These are phyloP conservation scores for Idris sp. DNA, from an alignment of 1,140 invertebrate genomes.

Conservation along the genomic window DNA sequence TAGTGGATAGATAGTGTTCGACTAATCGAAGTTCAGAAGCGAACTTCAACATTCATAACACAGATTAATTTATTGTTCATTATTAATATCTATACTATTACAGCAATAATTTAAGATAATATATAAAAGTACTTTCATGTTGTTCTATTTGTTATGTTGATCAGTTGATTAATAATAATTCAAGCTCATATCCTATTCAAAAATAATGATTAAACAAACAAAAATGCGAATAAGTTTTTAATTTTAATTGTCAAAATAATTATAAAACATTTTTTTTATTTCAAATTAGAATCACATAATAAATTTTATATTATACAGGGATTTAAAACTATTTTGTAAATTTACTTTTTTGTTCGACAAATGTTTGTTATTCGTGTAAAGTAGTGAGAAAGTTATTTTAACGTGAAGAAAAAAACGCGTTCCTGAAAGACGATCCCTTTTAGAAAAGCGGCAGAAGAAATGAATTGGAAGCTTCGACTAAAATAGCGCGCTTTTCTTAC, in stretches of 20 bases:
- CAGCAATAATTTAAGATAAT: constrained; percentile 28
- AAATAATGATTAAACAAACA: constrained; percentile 10
- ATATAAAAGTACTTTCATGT: constrained; percentile 15
- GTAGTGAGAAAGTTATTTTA: constrained; percentile 50
- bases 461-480: constrained; percentile 34
- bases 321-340: too few species aligned
- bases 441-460: constrained; percentile 44
- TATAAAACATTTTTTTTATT: too few species aligned
- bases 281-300: too few species aligned
- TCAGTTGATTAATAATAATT: constrained; percentile 7
- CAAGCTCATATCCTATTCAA: background rate
- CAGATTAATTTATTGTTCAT: constrained; percentile 2
- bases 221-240: background rate
- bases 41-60: constrained; percentile 23
- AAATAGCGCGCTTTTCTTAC: constrained; percentile 49
- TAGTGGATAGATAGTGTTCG: constrained; percentile 25
- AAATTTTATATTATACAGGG: too few species aligned
- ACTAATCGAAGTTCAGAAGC: constrained; percentile 48
- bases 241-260: too few species aligned
- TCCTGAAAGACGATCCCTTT: constrained; percentile 26
- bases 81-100: constrained; percentile 9
- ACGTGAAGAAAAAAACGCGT: constrained; percentile 36
- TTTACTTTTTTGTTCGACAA: constrained; percentile 5
- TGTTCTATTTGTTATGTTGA: constrained; percentile 19
- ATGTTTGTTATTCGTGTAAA: constrained; percentile 18